These are phyloP conservation scores for Atopsyche davidsoni DNA, from an alignment of 1,140 invertebrate genomes.

Conservation along the genomic window DNA sequence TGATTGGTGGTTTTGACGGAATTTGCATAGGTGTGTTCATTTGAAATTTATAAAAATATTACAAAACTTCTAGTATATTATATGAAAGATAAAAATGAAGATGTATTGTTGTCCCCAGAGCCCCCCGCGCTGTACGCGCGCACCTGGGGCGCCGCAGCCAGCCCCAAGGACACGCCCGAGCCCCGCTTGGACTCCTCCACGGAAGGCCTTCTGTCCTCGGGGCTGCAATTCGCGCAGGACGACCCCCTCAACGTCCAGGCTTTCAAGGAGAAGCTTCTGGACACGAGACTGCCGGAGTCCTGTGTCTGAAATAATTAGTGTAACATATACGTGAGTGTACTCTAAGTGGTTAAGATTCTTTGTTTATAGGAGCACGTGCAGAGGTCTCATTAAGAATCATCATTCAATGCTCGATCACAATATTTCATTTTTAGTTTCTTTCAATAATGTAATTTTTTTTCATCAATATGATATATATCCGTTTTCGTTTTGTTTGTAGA, in stretches of 20 bases:
- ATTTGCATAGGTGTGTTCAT: no score
- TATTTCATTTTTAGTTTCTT: no score
- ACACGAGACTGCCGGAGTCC: constrained; percentile 67
- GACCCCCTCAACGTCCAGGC: constrained; percentile 57
- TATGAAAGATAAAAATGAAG: background rate
- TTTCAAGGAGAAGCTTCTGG: constrained; percentile 68
- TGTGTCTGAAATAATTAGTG: constrained; percentile 67
- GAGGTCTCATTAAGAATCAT: no score
- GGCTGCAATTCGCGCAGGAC: constrained; percentile 35
- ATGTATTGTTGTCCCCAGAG: constrained; percentile 18
- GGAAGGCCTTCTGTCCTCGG: background rate
- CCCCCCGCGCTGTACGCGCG: constrained; percentile 23
- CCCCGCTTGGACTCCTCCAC: constrained; percentile 30
- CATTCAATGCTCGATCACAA: no score
- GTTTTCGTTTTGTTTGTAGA: no score
- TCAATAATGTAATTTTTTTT: no score
- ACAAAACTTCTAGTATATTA: background rate
- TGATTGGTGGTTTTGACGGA: no score
- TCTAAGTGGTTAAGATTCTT: no score
- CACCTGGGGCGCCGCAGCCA: constrained; percentile 20
- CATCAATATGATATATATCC: no score
- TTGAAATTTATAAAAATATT: no score
- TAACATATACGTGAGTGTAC: background rate
- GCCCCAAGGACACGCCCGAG: constrained; percentile 25
- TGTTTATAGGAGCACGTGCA: no score